Base-by-base conservation (phyloP, 2,113 vertebrate genomes). In the Pandion haliaetus region DNA sequence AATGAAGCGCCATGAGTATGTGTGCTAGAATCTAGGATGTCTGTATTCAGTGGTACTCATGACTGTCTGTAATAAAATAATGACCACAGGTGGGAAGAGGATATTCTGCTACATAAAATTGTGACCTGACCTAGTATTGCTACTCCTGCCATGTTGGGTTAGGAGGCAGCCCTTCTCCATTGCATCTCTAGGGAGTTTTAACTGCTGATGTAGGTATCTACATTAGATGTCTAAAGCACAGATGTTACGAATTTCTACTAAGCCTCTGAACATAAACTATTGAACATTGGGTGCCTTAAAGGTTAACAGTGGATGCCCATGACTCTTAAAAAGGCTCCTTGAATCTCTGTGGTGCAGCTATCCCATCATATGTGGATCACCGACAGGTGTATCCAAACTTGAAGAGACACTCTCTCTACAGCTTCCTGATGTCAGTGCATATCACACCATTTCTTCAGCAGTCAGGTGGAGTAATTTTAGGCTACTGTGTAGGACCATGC, bases 231-330 rank as follows among this genome's bases (percentile, higher is more conserved):
- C 32, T 65, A 13, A 40, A 42, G 32, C 31, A 76, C 16, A 70
- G 54, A 49, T 44, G 3, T 45, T 74, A 40, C 9, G 25, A 70
- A 52, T 18, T 44, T 66, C 31, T 13, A 74, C 34, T 74, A 54
- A 31, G 8, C 2, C 61, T 84, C 59, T 82, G 47, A 58, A 5
- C 15, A 49, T 19, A 71, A 63, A 9, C 6, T 54, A 85, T 19
- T 50, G n/a, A 49, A 82, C 80, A 4, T 5, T 72, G 17, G 2
- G 12, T 67, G 17, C 26, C 42, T 70, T 80, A 28, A 23, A 73
- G 23, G 2, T 69, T 12, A 74, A 12, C 5, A 32, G 1, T 62
- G 28, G 32, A 10, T 0, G 0, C 45, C 76, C 25, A 14, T 10
- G 13, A 5, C 10, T 63, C 8, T 50, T 54, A 38, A 82, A 77